A percentile compares a stretch with the other conserved stretches of the same genome.
Conservation (phyloP, 2,888 invertebrate species). For the Mesorhabditis spiculigera region DNA sequence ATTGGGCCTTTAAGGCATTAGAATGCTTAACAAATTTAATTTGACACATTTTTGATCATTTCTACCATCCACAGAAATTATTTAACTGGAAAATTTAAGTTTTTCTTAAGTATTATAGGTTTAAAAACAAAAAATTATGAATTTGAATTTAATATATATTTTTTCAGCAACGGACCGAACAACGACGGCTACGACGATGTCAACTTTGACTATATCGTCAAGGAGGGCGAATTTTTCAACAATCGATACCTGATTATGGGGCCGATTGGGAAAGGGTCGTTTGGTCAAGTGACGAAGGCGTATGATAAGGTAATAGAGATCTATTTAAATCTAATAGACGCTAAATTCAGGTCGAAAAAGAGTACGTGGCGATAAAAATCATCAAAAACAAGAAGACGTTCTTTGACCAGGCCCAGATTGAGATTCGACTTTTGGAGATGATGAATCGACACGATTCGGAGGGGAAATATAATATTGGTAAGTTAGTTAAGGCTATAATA, state of each 20-base stretch:
- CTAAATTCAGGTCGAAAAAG: slow-evolving; percentile 76
- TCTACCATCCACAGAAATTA: too few relatives aligned
- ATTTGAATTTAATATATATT: background rate
- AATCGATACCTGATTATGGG: slow-evolving; percentile 84
- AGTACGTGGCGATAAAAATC: slow-evolving; percentile 99
- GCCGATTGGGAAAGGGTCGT: slow-evolving; percentile 90
- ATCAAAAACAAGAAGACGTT: slow-evolving; percentile 99
- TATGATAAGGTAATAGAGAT: slow-evolving; percentile 89
- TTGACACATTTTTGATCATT: too few relatives aligned
- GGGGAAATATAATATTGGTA: slow-evolving; percentile 99
- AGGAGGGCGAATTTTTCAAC: slow-evolving; percentile 96
- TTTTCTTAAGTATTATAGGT: too few relatives aligned
- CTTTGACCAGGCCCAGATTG: slow-evolving; percentile 99
- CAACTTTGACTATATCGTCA: slow-evolving; percentile 99
- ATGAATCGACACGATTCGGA: slow-evolving; percentile 99
- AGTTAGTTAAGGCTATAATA: too few relatives aligned
- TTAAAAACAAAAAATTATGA: too few relatives aligned
- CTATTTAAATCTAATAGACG: too few relatives aligned
- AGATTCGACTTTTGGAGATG: slow-evolving; percentile 98
- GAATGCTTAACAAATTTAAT: too few relatives aligned
- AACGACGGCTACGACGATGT: slow-evolving; percentile 97
- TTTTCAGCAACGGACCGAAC: slow-evolving; percentile 49
- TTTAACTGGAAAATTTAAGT: too few relatives aligned
- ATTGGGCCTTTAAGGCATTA: too few relatives aligned
- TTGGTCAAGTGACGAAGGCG: slow-evolving; percentile 95